Percentiles rank a stretch among this genome's conserved stretches.
Evolutionary conservation across 2,113 vertebrate genomes (phyloP).

Genomic region (Nyctereutes procyonoides): DNA sequence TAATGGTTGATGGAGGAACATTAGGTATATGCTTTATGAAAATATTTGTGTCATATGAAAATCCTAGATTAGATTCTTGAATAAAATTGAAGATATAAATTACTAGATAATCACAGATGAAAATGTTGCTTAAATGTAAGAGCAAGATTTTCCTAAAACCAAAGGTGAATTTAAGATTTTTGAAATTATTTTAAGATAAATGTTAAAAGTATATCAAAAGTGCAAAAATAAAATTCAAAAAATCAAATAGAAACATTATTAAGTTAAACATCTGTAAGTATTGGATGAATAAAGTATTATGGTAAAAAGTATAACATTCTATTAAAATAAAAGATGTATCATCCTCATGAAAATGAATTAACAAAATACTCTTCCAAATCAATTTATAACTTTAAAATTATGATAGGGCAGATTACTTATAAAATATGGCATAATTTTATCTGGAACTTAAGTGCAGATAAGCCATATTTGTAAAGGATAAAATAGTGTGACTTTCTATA

Average conservation of each 20-base stretch:
- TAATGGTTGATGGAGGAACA: neutral
- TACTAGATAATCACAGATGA: neutral
- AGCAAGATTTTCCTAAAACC: neutral
- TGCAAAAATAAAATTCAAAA: neutral
- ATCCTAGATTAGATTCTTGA: neutral
- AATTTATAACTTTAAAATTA: neutral
- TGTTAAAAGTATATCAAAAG: neutral
- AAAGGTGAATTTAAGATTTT: neutral
- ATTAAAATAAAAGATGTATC: neutral
- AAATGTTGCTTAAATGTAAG: neutral
- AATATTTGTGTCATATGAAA: neutral
- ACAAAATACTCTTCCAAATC: neutral
- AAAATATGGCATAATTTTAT: neutral
- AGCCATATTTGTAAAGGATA: neutral
- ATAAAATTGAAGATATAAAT: neutral
- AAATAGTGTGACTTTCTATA: neutral
- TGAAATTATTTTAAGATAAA: neutral
- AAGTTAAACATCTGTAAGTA: neutral
- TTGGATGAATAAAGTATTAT: neutral
- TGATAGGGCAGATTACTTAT: neutral
- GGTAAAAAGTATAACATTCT: neutral
- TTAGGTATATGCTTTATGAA: neutral
- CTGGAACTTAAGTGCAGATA: neutral
- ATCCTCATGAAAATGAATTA: neutral
- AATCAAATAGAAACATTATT: neutral